phyloP scores from a whole-genome alignment of 1,140 invertebrate genomes.

The Panonychus citri region DNA sequence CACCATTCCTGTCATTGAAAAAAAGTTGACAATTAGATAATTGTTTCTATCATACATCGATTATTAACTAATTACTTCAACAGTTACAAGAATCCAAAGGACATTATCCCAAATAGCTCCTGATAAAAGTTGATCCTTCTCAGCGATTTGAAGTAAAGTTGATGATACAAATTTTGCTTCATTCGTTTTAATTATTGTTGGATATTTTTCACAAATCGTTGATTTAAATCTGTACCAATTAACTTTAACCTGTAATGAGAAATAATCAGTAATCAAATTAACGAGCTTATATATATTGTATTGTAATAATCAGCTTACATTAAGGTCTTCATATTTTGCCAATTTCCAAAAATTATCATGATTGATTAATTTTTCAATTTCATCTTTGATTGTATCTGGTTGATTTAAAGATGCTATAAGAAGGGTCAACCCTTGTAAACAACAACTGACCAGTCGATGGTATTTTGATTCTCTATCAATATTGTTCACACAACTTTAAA shows the following conservation, averaged over 20 bases:
- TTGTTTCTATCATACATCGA: background rate
- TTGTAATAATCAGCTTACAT: background rate
- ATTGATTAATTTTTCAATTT: constrained; percentile 23
- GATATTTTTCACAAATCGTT: constrained; percentile 32
- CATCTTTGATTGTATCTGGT: constrained; percentile 11
- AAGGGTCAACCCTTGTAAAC: background rate
- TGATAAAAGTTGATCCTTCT: constrained; percentile 38
- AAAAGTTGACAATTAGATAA: background rate
- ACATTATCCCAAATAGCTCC: constrained; percentile 42
- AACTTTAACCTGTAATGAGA: constrained; percentile 25
- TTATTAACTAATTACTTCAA: constrained; percentile 30
- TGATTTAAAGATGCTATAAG: constrained; percentile 10
- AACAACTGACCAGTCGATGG: background rate
- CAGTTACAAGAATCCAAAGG: constrained; percentile 31
- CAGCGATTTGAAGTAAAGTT: constrained; percentile 41
- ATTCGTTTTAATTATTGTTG: constrained; percentile 25
- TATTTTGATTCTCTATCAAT: background rate
- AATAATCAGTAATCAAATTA: constrained; percentile 9
- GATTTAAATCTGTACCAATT: constrained; percentile 40
- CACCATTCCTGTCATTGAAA: constrained; percentile 36
- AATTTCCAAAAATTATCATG: constrained; percentile 49
- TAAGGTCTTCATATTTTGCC: constrained; percentile 28
- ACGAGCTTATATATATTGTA: too few relatives aligned
- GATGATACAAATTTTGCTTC: constrained; percentile 31
- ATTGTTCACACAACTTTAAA: background rate